These are phyloP conservation scores for Ormyrus nitidulus DNA, from an alignment of 2,888 invertebrate species.

Conservation along the genomic window DNA sequence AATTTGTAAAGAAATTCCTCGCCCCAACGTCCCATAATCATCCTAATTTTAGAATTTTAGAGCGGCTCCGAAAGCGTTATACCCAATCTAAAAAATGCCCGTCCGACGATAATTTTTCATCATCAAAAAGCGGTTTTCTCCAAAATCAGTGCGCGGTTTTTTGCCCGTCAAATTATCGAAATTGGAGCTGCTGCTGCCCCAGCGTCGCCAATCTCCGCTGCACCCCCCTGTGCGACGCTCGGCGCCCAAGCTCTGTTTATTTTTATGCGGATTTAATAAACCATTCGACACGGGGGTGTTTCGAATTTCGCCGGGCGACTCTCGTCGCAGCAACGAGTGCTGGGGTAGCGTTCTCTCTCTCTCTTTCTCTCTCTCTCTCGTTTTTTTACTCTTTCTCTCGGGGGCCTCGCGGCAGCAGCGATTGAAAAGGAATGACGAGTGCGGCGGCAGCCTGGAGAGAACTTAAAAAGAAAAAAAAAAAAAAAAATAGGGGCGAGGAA, in stretches of 20 bases:
- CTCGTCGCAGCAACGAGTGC: constrained; percentile 47
- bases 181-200: neutral
- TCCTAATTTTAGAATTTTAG: too few species aligned
- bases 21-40: too few species aligned
- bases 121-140: constrained; percentile 31
- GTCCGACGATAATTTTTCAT: constrained; percentile 28
- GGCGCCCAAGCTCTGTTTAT: constrained; percentile 63
- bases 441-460: constrained; percentile 29
- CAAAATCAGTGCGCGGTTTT: constrained; percentile 19
- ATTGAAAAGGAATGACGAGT: constrained; percentile 57
- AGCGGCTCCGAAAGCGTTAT: too few species aligned
- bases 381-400: neutral
- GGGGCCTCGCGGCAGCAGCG: neutral
- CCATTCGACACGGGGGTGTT: constrained; percentile 62
- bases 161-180: constrained; percentile 36
- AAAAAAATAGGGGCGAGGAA: constrained; percentile 46
- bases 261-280: constrained; percentile 65
- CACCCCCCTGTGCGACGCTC: neutral
- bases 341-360: constrained; percentile 7
- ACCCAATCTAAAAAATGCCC: too few species aligned
- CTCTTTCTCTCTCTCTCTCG: neutral
- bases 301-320: constrained; percentile 59
- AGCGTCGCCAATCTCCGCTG: neutral
- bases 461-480: constrained; percentile 41
- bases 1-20: too few species aligned